These are phyloP conservation scores for Phenganax marumi DNA, from an alignment of 92 coral and sea anemone species.

Conservation along the genomic window DNA sequence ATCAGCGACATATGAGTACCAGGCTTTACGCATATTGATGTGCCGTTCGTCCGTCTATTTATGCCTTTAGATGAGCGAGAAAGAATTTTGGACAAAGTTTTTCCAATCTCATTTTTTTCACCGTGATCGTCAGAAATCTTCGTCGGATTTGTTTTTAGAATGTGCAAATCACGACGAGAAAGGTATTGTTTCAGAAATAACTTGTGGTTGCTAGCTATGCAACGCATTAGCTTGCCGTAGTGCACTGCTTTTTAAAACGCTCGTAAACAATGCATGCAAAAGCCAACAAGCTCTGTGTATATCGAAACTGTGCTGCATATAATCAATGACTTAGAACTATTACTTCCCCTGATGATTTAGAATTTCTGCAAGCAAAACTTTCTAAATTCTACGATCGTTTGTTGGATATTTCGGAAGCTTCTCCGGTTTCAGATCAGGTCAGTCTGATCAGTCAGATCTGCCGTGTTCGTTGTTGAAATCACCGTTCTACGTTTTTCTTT, in stretches of 20 bases:
- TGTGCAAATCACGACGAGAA: conserved; percentile 95
- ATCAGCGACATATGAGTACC: too few species aligned
- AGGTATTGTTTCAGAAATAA: conserved; percentile 39
- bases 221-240: too few species aligned
- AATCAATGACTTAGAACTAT: background rate
- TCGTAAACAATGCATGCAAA: background rate
- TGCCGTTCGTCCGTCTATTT: background rate
- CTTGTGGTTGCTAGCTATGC: too few species aligned
- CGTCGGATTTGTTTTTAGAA: conserved; percentile 87
- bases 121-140: conserved; percentile 72
- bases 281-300: background rate
- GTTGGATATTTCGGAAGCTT: conserved; percentile 79
- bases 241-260: too few species aligned
- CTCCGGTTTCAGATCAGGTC: conserved; percentile 92
- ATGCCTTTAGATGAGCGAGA: conserved; percentile 78
- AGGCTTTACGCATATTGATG: background rate
- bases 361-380: conserved; percentile 68
- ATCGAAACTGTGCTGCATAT: background rate
- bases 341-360: conserved; percentile 49
- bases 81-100: conserved; percentile 98
- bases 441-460: background rate
- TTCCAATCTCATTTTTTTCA: conserved; percentile 99
- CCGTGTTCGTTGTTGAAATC: background rate
- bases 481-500: background rate
- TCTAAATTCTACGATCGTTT: conserved; percentile 74